Conservation (phyloP, 2,888 invertebrate genomes). For the Brachylomia viminalis region DNA sequence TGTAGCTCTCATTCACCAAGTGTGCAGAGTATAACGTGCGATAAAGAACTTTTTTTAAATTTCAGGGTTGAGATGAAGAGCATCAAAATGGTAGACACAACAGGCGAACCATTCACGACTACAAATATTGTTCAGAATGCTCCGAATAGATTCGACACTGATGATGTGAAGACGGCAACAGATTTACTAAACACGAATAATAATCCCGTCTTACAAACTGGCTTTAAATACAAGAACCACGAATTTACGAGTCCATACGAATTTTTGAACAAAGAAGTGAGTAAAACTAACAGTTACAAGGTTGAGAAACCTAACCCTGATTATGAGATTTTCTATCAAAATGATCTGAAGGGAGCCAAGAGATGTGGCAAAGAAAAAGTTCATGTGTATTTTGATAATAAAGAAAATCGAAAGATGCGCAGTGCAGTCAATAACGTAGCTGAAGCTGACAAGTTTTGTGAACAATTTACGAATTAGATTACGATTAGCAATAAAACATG, state of each 20-base stretch:
- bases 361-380: conserved; percentile 81
- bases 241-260: conserved; percentile 47
- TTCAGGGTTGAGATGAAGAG: conserved; percentile 85
- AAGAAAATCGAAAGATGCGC: conserved; percentile 76
- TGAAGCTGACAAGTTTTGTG: conserved; percentile 72
- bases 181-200: conserved; percentile 52
- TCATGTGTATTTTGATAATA: conserved; percentile 75
- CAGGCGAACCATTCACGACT: conserved; percentile 46
- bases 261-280: conserved; percentile 52
- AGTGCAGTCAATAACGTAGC: conserved; percentile 60
- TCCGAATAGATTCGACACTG: conserved; percentile 42
- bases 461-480: conserved; percentile 56
- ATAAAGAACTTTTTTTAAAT: conserved; percentile 35
- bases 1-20: neutral
- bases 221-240: conserved; percentile 41
- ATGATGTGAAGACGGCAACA: conserved; percentile 40
- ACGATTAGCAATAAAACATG: conserved; percentile 50
- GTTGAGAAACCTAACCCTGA: conserved; percentile 69
- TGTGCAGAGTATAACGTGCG: neutral
- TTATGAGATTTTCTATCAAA: conserved; percentile 81
- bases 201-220: neutral
- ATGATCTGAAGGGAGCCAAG: conserved; percentile 74
- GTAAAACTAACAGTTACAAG: conserved; percentile 56
- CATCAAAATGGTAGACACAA: conserved; percentile 72
- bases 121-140: neutral